These are phyloP conservation scores for Cephus pygmeus DNA, from an alignment of 2,888 invertebrate species.

Conservation along the genomic window DNA sequence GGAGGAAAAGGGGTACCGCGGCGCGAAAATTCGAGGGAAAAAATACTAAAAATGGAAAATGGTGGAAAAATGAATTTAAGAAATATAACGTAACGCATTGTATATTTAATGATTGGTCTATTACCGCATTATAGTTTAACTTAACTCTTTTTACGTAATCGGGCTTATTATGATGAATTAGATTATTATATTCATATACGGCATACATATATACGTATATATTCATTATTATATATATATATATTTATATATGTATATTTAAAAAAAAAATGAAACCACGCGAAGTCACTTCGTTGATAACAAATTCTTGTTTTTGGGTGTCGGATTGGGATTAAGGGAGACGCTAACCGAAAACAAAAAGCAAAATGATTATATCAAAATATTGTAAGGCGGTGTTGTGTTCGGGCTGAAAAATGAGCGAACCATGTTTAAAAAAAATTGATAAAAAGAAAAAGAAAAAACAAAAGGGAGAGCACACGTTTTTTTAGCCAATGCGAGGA, in stretches of 20 bases:
- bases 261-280: background rate
- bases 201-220: background rate
- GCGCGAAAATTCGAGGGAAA: background rate
- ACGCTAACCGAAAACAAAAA: slow-evolving; percentile 47
- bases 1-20: background rate
- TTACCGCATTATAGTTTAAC: background rate
- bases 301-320: slow-evolving; percentile 34
- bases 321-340: slow-evolving; percentile 49
- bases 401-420: slow-evolving; percentile 17
- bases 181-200: slow-evolving; percentile 13
- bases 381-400: slow-evolving; percentile 1
- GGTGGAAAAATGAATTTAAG: slow-evolving; percentile 9
- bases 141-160: slow-evolving; percentile 27
- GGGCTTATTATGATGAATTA: slow-evolving; percentile 39
- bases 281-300: background rate
- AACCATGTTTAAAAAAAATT: slow-evolving; percentile 20
- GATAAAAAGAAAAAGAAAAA: slow-evolving; percentile 1
- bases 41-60: slow-evolving; percentile 2
- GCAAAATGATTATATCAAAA: slow-evolving; percentile 6
- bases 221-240: slow-evolving; percentile 16
- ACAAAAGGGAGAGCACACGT: too few relatives aligned
- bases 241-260: background rate
- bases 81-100: slow-evolving; percentile 10
- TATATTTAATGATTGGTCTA: slow-evolving; percentile 13
- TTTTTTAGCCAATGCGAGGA: background rate